Evolutionary conservation across 2,113 vertebrate genomes (phyloP).

Genomic region (Poeciliopsis turrubarensis): DNA sequence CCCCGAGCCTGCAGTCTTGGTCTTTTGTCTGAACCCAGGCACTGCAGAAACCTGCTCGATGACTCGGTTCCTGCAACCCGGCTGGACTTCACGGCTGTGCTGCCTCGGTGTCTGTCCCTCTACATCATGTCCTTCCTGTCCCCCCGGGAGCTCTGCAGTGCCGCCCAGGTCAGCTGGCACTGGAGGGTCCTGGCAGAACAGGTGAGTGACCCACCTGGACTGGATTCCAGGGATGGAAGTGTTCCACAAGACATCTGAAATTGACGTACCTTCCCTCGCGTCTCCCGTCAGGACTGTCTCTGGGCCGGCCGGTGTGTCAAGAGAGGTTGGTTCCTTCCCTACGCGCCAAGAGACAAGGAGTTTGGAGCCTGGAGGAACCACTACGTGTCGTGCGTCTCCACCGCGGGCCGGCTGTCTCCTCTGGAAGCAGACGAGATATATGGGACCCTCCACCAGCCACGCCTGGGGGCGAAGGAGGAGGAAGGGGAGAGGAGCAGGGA

Average conservation of each 20-base stretch:
- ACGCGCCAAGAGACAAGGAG: constrained; percentile 74
- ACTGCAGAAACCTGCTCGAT: constrained; percentile 77
- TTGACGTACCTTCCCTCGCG: no score
- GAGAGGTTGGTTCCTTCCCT: constrained; percentile 85
- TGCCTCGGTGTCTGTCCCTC: constrained; percentile 86
- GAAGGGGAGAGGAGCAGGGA: constrained; percentile 78
- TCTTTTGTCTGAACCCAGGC: constrained; percentile 64
- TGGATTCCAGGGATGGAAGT: no score
- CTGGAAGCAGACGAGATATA: constrained; percentile 75
- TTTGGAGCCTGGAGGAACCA: constrained; percentile 82
- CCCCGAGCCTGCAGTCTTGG: background rate
- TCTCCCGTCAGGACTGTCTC: constrained; percentile 79
- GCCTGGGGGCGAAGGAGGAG: constrained; percentile 59
- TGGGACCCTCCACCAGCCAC: constrained; percentile 73
- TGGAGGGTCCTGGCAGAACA: constrained; percentile 90
- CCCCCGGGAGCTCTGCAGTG: constrained; percentile 82
- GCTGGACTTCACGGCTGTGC: constrained; percentile 82
- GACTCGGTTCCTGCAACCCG: constrained; percentile 75
- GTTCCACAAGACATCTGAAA: background rate
- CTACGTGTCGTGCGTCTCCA: constrained; percentile 78
- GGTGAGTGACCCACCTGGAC: constrained; percentile 63
- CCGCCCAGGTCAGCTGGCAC: constrained; percentile 87
- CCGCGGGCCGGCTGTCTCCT: constrained; percentile 77
- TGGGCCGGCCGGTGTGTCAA: constrained; percentile 81
- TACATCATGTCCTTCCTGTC: constrained; percentile 87